Evolutionary conservation across 1,140 invertebrate species (phyloP), one percentile per base, ranked within the genome.

Genomic region (Geopemphigus sp.): DNA sequence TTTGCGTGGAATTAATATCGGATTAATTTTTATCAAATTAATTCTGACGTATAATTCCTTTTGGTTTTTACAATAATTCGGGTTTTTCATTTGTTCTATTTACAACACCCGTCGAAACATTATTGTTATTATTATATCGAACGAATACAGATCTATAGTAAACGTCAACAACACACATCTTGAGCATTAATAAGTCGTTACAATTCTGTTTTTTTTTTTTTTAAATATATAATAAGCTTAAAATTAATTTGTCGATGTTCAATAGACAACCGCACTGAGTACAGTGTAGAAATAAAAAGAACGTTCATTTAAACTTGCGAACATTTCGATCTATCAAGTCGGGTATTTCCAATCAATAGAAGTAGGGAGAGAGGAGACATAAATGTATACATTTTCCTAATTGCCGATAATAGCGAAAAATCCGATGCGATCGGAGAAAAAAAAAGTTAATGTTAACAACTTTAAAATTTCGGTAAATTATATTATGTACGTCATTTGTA

Each of bases 171-270:
- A 22, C 47, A 50, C 47, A 50, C 14, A 50, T 50, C 12, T 72
- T 72, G 68, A 72, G 68, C 68, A 72, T 72, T 72, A 72, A 72
- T 72, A 72, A 72, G 68, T 53, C 24, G 54, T 72, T 72, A 72
- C 26, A 72, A 32, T 72, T n/a, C n/a, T n/a, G n/a, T n/a, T 72
- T 17, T 53, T 72, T 53, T 39, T 39, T 39, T 72, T 17, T 53
- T 72, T 53, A 29, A 32, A 47, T 29, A 54, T 72, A 72, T 72
- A 54, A 29, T 54, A 15, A 72, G 54, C 50, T 72, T 72, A 72
- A 54, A 29, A 72, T 72, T 72, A 72, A 26, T 72, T 72, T 72
- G 68, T 72, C n/a, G 50, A 72, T 72, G 24, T 32, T 54, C 32
- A 8, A 39, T 54, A 72, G 47, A 72, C 53, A 72, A 26, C 26